Conservation (phyloP, 2,113 vertebrate species). For the Calidris pygmaea region DNA sequence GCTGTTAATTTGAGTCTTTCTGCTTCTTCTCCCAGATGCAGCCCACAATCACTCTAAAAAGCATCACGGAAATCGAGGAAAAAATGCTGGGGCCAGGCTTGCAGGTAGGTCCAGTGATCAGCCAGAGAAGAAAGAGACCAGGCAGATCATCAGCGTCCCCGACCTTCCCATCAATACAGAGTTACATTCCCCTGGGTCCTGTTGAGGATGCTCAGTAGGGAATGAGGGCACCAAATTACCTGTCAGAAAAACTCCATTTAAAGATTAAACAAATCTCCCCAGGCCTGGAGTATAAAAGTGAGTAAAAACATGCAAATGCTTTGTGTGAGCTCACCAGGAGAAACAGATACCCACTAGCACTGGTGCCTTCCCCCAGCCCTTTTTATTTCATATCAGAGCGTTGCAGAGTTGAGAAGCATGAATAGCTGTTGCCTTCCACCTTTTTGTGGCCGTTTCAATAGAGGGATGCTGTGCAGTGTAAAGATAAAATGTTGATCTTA, state of each 20-base stretch:
- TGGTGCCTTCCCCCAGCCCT: neutral
- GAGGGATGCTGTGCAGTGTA: neutral
- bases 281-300: neutral
- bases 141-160: neutral
- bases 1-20: neutral
- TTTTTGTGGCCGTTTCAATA: neutral
- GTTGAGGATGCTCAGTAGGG: neutral
- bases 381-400: neutral
- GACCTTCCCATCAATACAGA: neutral
- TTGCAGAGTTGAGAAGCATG: neutral
- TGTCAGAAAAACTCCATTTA: neutral
- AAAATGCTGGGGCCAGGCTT: conserved; percentile 29
- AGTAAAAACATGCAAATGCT: neutral
- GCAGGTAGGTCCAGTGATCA: conserved; percentile 32
- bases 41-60: conserved; percentile 42
- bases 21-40: conserved; percentile 8
- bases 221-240: neutral
- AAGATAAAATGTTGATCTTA: neutral
- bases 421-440: neutral
- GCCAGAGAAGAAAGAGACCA: neutral
- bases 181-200: neutral
- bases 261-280: neutral
- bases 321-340: neutral
- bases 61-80: conserved; percentile 43
- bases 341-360: neutral